Evolutionary conservation across 2,113 vertebrate genomes (phyloP), one percentile per base, ranked within the genome.

Genomic region (Pelecanoides urinatrix): DNA sequence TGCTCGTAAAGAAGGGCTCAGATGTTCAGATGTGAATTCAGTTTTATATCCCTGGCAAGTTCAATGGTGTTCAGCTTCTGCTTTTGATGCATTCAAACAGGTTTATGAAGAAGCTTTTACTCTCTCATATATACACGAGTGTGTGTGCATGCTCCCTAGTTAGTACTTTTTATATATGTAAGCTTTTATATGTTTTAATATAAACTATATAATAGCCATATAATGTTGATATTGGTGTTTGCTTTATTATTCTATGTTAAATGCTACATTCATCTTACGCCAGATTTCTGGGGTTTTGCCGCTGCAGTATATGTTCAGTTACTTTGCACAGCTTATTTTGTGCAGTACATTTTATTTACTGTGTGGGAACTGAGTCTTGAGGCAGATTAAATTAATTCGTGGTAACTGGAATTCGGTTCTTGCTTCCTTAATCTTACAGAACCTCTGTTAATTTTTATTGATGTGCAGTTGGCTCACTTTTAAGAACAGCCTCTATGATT

Each of bases 1-100:
- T 85, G 56, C 73, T 94, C 52, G 11, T 67, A 73, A 85, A 88
- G 84, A 84, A 88, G 67, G n/a, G 50, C 67, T 94, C 58, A 74
- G 53, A 58, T 66, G n/a, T 86, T 96, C 70, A 61, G 92, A 89
- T 52, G 56, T 32, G 95, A 94, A 95, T 91, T 70, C 78, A 68
- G 0, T 87, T 95, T 94, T 90, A 45, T 53, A 92, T 36, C 77
- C 61, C 53, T 78, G 92, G 84, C 77, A 85, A 72, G 63, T 78
- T 80, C 71, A 77, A 0, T 67, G 42, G 45, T 16, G n/a, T 71
- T 88, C 16, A 2, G 59, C 66, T 86, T 72, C 83, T 56, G 63
- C 42, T 86, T 88, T 88, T 68, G 40, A 81, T 90, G 97, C 44
- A 52, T 92, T 67, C 80, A 52, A 71, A 18, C 42, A 83, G 67